Conservation (phyloP, 2,113 vertebrate species). For the Prunella fulvescens region DNA sequence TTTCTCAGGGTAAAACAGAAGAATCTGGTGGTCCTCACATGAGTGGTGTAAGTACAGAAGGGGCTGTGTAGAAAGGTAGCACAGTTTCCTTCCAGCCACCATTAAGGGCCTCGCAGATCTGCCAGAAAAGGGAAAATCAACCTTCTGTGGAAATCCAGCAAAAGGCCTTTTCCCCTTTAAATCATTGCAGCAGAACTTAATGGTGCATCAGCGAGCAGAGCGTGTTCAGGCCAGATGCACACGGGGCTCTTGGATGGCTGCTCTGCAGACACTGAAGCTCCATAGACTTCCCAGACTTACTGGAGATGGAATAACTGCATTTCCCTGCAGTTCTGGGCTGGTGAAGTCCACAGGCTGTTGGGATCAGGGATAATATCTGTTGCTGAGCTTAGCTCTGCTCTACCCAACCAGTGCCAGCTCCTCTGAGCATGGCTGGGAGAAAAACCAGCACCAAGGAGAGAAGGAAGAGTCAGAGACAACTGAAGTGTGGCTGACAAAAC, state of each 20-base stretch:
- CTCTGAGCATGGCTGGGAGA: neutral
- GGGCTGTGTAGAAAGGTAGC: neutral
- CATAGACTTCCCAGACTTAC: neutral
- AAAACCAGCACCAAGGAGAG: neutral
- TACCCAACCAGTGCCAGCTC: neutral
- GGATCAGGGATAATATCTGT: neutral
- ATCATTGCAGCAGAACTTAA: conserved; percentile 37
- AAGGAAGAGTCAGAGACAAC: neutral
- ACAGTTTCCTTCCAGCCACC: conserved; percentile 36
- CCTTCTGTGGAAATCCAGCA: conserved; percentile 48
- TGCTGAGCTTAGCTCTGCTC: neutral
- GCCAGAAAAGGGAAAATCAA: conserved; percentile 58
- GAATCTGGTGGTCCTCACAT: conserved; percentile 53
- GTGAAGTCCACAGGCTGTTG: neutral
- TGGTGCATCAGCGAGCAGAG: conserved; percentile 1
- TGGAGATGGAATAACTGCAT: neutral
- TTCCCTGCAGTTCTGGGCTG: neutral
- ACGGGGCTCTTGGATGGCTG: neutral
- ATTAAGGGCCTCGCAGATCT: conserved; percentile 30
- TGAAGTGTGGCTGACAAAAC: neutral
- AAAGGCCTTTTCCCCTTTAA: conserved; percentile 40
- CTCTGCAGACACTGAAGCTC: neutral
- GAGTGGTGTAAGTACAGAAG: neutral
- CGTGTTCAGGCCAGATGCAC: neutral
- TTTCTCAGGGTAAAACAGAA: conserved; percentile 49